Base-by-base conservation (phyloP, 2,888 invertebrate genomes). In the Nomada ferruginata region DNA sequence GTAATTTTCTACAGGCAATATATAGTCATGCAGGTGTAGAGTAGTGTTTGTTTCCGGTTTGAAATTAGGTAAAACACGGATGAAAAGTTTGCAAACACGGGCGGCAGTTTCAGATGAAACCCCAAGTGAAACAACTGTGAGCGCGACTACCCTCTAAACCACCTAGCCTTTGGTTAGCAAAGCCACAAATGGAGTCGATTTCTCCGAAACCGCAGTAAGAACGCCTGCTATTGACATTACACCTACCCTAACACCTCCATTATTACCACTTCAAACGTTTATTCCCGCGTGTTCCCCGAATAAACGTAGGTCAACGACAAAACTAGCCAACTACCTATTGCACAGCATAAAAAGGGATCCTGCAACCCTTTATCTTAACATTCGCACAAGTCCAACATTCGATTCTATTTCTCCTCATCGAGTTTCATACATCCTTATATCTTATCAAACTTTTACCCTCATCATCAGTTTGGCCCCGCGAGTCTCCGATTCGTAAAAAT, bases 181-280 rank as follows among this genome's bases (percentile, higher is more conserved):
- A 80, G 55, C 79, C 79, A 18, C 79, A 71, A 70, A 61, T 29
- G 53, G 79, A 50, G 72, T 71, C 60, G 72, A 66, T 80, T 79
- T 66, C 79, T 79, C 65, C 29, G 72, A 72, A 65, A 72, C 65
- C 65, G 50, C 59, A 57, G 53, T 61, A 79, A 66, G 79, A 80
- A 66, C 70, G 52, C 29, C 42, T 44, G 15, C 72, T 61, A 60
- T 61, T 57, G 79, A 42, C 79, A 57, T 42, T 80, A 53, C 64
- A 52, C 36, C 36, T 42, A 66, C 71, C 29, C 50, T 42, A 55
- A 18, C 60, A 42, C 64, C 44, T 50, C 59, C 29, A 79, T 77
- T 60, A 79, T 60, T 78, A 23, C 55, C 44, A 29, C 20, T 55
- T 50, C 72, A 52, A 65, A 63, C 77, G 61, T 79, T 73, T 63